These are phyloP conservation scores for Sceloporus undulatus DNA, from an alignment of 2,113 vertebrate species.

Conservation along the genomic window DNA sequence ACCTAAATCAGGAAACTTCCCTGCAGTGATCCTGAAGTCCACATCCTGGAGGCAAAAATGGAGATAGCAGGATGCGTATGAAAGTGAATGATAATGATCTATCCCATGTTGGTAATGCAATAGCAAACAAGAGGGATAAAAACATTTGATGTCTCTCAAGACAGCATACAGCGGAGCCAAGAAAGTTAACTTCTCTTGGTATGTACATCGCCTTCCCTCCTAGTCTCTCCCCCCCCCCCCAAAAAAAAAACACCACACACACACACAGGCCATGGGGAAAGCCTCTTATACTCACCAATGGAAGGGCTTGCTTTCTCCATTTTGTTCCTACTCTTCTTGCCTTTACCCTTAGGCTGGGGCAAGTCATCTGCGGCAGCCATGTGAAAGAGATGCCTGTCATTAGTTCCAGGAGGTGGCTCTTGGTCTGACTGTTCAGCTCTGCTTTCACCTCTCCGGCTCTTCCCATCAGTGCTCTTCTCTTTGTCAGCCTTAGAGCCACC, in stretches of 20 bases:
- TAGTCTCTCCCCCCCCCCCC: background rate
- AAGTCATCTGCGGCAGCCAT: conserved; percentile 70
- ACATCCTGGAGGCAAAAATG: background rate
- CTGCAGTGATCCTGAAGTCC: background rate
- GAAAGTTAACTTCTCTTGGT: background rate
- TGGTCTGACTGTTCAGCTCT: conserved; percentile 60
- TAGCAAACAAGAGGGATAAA: background rate
- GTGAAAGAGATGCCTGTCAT: conserved; percentile 41
- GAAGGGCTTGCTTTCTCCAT: conserved; percentile 87
- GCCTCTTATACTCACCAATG: conserved; percentile 83
- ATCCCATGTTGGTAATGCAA: background rate
- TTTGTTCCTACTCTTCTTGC: conserved; percentile 93
- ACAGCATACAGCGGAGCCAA: background rate
- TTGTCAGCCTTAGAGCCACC: conserved; percentile 75
- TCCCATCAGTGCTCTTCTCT: conserved; percentile 75
- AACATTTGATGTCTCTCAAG: too few relatives aligned
- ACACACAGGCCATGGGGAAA: background rate
- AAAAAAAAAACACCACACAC: background rate
- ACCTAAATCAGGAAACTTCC: background rate
- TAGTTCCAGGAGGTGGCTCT: conserved; percentile 25
- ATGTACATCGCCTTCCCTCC: background rate
- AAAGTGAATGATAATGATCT: too few relatives aligned
- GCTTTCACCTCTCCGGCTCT: conserved; percentile 69
- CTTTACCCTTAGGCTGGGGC: conserved; percentile 89
- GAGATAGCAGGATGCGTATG: background rate